A percentile compares a stretch with the other conserved stretches of the same genome.
Evolutionary conservation across 2,797 vertebrate species (phyloP).

Genomic region (Acanthopagrus latus): DNA sequence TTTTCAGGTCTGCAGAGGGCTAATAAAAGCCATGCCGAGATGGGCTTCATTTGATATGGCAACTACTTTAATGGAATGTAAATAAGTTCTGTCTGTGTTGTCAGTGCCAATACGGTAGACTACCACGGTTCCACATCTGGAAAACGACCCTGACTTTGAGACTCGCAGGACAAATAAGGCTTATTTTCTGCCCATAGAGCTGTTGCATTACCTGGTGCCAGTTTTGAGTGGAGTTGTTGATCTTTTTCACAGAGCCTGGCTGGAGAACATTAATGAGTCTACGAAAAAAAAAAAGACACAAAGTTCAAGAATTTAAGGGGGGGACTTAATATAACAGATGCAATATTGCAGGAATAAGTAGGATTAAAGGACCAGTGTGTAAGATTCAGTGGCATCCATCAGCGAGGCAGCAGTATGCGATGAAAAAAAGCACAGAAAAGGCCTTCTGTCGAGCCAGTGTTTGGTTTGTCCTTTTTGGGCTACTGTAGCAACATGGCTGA

Average conservation of each 20-base stretch:
- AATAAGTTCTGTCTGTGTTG: conserved; percentile 31
- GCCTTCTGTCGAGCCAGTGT: too few species aligned
- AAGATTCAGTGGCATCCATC: too few species aligned
- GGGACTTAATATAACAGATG: neutral
- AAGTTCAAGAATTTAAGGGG: neutral
- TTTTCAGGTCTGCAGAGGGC: conserved; percentile 34
- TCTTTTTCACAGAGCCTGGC: conserved; percentile 92
- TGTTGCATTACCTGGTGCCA: conserved; percentile 90
- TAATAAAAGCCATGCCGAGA: conserved; percentile 31
- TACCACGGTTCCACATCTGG: conserved; percentile 18
- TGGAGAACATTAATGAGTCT: conserved; percentile 95
- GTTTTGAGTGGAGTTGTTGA: conserved; percentile 92
- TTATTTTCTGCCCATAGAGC: conserved; percentile 4
- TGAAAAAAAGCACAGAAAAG: too few species aligned
- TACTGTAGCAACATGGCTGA: too few species aligned
- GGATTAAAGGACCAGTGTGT: neutral
- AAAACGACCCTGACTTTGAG: conserved; percentile 14
- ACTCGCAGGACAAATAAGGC: conserved; percentile 5
- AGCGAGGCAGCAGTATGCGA: too few species aligned
- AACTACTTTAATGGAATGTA: conserved; percentile 57
- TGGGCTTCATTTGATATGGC: conserved; percentile 42
- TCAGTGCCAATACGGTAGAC: conserved; percentile 4
- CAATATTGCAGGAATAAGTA: neutral
- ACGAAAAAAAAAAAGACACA: conserved; percentile 35
- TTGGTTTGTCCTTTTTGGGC: too few species aligned